Evolutionary conservation across 2,113 vertebrate species (phyloP), one percentile per base, ranked within the genome.

Genomic region (Megaceryle torquata): DNA sequence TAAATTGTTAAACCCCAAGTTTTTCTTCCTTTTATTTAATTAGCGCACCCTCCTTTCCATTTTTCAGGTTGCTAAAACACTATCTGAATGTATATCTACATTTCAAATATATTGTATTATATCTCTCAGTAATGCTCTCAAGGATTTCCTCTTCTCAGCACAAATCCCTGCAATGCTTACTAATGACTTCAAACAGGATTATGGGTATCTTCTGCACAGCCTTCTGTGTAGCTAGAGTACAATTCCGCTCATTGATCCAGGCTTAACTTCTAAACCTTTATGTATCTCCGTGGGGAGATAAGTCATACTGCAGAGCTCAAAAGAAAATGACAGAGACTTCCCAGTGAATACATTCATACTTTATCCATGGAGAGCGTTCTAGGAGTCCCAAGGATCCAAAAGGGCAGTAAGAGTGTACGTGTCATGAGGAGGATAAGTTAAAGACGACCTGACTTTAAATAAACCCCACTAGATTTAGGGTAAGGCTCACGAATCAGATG

Each of bases 121-220:
- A 77, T 48, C 25, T 71, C 50, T 92, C 70, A 90, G 95, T 6
- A 68, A 41, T 39, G 86, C 65, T 95, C 89, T 37, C 11, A 96
- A 93, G 22, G 29, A 93, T 76, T 94, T 96, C 60, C 65, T 75
- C 48, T 85, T 91, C 83, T 60, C 95, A 91, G 90, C 69, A 91
- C 46, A 89, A 94, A 89, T 28, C 46, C 51, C 44, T 84, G 80
- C 59, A 91, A 63, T 33, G 65, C 33, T 88, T 68, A 68, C 48
- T 29, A 69, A 70, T 54, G 31, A 59, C 39, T 80, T 71, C 51
- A 84, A 76, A 75, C 28, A 51, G 25, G 5, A 57, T 39, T 43
- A 68, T 3, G 15, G 46, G 39, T 43, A 84, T 61, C 48, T 91
- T 79, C 72, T 79, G n/a, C 50, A 61, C 0, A 14, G 41, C 20